Evolutionary conservation across 2,888 invertebrate species (phyloP), one percentile per base, ranked within the genome.

Genomic region (Chaetogeoica ovagalla): DNA sequence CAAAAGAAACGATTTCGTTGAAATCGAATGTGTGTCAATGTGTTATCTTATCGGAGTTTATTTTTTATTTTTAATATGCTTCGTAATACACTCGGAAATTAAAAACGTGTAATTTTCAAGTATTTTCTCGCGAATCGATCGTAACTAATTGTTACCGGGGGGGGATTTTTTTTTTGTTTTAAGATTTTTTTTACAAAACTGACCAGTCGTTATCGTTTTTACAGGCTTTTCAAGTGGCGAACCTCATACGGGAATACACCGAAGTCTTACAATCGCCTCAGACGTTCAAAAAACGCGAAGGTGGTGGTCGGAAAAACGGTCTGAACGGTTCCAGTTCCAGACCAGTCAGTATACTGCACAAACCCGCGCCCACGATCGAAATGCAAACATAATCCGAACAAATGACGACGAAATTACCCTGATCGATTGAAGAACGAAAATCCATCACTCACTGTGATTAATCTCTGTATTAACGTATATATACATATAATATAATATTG

Each of bases 141-240:
- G 1, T 30, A 30, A 30, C 30, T 30, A 30, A 30, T 4, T 30
- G 30, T 30, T 30, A 30, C 30, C 4, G 30, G 1, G 1, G 30
- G n/a, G n/a, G n/a, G n/a, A n/a, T 30, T 30, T 30, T 30, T 30
- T 30, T 30, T 30, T 30, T 30, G 1, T 30, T 30, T 30, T 2
- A 30, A 30, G 43, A 43, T 2, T 43, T 39, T 39, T 39, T 48
- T 15, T 48, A 7, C 43, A 43, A 7, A 43, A 43, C 43, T 43
- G 43, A 9, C 6, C 43, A 11, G 11, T 43, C 43, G 48, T 15
- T 62, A 2, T 23, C 1, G 1, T 30, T 84, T 8, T 85, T 85
- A n/a, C 88, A 96, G 93, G 96, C 96, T 82, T 94, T 94, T 88
- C 96, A 96, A 88, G 96, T 96, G 86, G 94, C 95, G 81, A 95